Evolutionary conservation across 2,888 invertebrate genomes (phyloP).

Genomic region (Lepetodrilus schrolli): DNA sequence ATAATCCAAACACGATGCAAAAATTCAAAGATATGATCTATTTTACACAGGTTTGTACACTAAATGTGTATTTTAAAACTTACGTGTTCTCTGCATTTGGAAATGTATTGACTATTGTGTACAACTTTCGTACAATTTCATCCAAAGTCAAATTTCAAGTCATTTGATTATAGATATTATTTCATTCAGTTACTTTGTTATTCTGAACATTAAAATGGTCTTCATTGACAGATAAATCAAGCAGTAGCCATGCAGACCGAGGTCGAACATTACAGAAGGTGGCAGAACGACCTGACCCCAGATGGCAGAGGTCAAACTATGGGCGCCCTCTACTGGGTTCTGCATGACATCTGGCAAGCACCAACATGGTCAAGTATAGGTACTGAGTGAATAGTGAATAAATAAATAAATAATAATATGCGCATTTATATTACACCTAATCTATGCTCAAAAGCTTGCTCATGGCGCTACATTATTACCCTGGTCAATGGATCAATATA

Average conservation of each 20-base stretch:
- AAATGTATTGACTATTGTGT: background rate
- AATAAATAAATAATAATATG: too few relatives aligned
- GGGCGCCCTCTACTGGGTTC: slow-evolving; percentile 98
- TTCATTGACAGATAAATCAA: slow-evolving; percentile 79
- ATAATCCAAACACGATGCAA: slow-evolving; percentile 29
- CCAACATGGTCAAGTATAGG: slow-evolving; percentile 86
- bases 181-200: too few relatives aligned
- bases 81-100: background rate
- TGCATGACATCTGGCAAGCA: slow-evolving; percentile 98
- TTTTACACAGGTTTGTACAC: slow-evolving; percentile 28
- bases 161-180: too few relatives aligned
- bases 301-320: slow-evolving; percentile 84
- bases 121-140: background rate
- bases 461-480: too few relatives aligned
- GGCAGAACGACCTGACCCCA: slow-evolving; percentile 54
- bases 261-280: slow-evolving; percentile 80
- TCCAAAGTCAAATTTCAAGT: too few relatives aligned
- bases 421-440: too few relatives aligned
- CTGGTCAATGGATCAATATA: too few relatives aligned
- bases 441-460: too few relatives aligned
- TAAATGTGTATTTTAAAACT: background rate
- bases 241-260: slow-evolving; percentile 90
- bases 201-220: too few relatives aligned
- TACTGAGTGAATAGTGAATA: too few relatives aligned
- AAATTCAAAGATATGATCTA: slow-evolving; percentile 28